Percentiles rank a stretch among this genome's conserved stretches.
These are phyloP conservation scores for Gryllus bimaculatus DNA, from an alignment of 1,140 invertebrate species.

Conservation along the genomic window DNA sequence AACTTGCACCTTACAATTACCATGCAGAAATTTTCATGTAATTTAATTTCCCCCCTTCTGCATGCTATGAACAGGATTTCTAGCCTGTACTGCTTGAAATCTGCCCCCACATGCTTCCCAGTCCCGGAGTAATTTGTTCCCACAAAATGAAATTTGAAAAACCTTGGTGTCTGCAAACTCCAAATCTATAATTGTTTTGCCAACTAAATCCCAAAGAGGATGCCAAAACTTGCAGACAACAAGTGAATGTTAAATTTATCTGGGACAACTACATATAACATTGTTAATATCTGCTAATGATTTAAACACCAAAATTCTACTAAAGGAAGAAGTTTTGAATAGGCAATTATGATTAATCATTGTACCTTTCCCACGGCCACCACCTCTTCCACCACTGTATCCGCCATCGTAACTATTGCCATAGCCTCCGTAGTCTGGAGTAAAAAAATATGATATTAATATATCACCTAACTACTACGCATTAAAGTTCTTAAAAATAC, in stretches of 20 bases:
- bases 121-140: not conserved
- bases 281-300: not conserved
- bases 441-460: slow-evolving; percentile 17
- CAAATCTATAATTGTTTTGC: not conserved
- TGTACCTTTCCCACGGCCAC: slow-evolving; percentile 68
- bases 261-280: not conserved
- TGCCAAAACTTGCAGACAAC: not conserved
- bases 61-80: not conserved
- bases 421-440: slow-evolving; percentile 60
- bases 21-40: not conserved
- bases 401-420: slow-evolving; percentile 69
- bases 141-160: not conserved
- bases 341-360: not conserved
- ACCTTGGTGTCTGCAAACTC: not conserved
- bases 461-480: not conserved
- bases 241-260: not conserved
- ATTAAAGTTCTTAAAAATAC: not conserved
- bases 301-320: not conserved
- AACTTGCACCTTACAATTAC: not conserved
- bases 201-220: too few relatives aligned
- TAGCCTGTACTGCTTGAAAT: too few relatives aligned
- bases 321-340: not conserved
- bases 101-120: not conserved
- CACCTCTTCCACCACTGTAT: slow-evolving; percentile 64
- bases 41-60: not conserved